Evolutionary conservation across 1,140 invertebrate species (phyloP).

Genomic region (Sinonovacula constricta): DNA sequence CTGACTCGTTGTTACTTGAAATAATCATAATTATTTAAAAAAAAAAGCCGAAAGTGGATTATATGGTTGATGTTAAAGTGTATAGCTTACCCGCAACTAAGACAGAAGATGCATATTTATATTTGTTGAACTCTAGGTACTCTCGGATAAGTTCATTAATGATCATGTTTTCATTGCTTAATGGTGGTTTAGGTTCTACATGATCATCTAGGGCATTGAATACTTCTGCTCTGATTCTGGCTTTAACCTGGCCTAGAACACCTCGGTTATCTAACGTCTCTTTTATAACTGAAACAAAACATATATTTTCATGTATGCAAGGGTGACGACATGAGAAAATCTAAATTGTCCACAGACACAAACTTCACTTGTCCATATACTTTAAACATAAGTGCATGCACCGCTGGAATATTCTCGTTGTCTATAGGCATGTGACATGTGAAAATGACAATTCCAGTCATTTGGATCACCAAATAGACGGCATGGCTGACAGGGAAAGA

Average conservation of each 20-base stretch:
- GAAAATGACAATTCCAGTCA: too few species aligned
- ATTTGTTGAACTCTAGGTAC: conserved; percentile 78
- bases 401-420: neutral
- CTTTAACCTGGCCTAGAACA: conserved; percentile 74
- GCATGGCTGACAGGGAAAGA: too few species aligned
- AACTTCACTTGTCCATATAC: neutral
- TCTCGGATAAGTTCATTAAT: conserved; percentile 79
- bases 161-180: conserved; percentile 78
- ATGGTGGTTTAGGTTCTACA: conserved; percentile 67
- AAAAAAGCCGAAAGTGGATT: too few species aligned
- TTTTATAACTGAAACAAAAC: conserved; percentile 74
- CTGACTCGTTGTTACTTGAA: too few species aligned
- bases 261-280: conserved; percentile 75
- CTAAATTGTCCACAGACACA: neutral
- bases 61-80: too few species aligned
- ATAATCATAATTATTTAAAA: too few species aligned
- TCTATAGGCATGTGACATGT: too few species aligned
- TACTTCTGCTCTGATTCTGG: conserved; percentile 76
- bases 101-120: conserved; percentile 76
- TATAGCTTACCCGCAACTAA: conserved; percentile 75
- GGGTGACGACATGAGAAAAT: neutral
- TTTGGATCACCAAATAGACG: too few species aligned
- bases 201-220: conserved; percentile 75
- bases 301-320: conserved; percentile 14
- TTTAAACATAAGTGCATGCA: neutral